Evolutionary conservation across 2,888 invertebrate species (phyloP), one percentile per base, ranked within the genome.

Genomic region (Hydropsyche betteni): DNA sequence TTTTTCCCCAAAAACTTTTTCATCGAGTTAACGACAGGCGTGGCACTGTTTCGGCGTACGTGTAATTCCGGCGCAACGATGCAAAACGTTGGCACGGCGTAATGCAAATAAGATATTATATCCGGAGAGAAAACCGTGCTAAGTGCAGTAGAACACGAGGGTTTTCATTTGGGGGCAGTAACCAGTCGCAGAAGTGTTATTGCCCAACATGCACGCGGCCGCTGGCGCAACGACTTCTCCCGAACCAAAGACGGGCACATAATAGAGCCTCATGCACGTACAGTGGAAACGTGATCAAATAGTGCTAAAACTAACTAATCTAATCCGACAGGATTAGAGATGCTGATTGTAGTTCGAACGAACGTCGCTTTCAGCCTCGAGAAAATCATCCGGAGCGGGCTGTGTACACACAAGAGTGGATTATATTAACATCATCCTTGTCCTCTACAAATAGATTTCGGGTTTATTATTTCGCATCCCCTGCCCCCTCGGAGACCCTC

Each of bases 351-450:
- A 1, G 44, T 14, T 4, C 8, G 8, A 16, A 8, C 58, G 58
- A 24, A 16, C 64, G 64, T 36, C 64, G n/a, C n/a, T 64, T n/a
- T 64, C 10, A 64, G 64, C 34, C 70, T 5, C 68, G 68, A 76
- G 74, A 69, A 75, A 75, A 77, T 77, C 75, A 75, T 70, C 74
- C 58, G 68, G 5, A 52, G 6, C 24, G 12, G 53, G 75, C 71
- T 75, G 68, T 75, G 75, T 75, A 52, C 16, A 77, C 77, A 74
- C 77, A 64, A 69, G 69, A 58, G 72, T 44, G 68, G 78, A 76
- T 78, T 78, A 76, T 78, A 76, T 76, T 75, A 76, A 78, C 78
- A 76, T 76, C 78, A 70, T 76, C 74, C 75, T 38, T 64, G 78
- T 78, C 78, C 78, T 78, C 52, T 74, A 68, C 76, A 78, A 78